Base-by-base conservation (phyloP, 2,113 vertebrate genomes). In the Tachysurus fulvidraco region DNA sequence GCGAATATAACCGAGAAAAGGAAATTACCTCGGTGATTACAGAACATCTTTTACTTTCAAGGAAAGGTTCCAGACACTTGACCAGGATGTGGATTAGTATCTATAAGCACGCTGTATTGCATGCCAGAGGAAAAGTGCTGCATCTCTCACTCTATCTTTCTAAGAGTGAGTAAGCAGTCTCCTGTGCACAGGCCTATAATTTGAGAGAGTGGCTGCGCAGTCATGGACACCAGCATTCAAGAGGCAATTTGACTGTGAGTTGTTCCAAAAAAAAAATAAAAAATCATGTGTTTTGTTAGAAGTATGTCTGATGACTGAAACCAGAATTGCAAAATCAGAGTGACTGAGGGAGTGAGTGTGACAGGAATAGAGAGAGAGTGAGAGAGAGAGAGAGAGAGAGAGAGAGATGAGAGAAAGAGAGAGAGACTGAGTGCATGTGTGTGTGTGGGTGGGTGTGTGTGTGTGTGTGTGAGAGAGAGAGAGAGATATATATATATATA, bases 221-320 rank as follows among this genome's bases (percentile, higher is more conserved):
- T 55, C 74, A 78, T 81, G 46, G 36, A 81, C 57, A 81, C 80
- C 80, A 62, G 28, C 79, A 62, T 62, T 81, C 80, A 44, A 81
- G 59, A 81, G 1, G 46, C 25, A 77, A 28, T 77, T 28, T 77
- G 74, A 54, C 74, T 76, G 21, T 44, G 69, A 73, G 69, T 17
- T 21, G 41, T 46, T 73, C 3, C 19, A 21, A 44, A 44, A 76
- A 76, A 50, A 41, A 41, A 71, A 73, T n/a, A n/a, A 36, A 21
- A 46, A 46, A 73, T 4, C 23, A 74, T 5, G 46, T 11, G 19
- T 76, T 76, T 50, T 14, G 44, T 50, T 50, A 50, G 4, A n/a
- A 50, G 21, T 76, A 50, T 13, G 23, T 50, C 73, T 14, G 4
- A 76, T 50, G 50, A 50, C 73, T 50, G 44, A 76, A n/a, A 50